phyloP scores from a whole-genome alignment of 2,797 vertebrate species.

The Rhyacichthys aspro region DNA sequence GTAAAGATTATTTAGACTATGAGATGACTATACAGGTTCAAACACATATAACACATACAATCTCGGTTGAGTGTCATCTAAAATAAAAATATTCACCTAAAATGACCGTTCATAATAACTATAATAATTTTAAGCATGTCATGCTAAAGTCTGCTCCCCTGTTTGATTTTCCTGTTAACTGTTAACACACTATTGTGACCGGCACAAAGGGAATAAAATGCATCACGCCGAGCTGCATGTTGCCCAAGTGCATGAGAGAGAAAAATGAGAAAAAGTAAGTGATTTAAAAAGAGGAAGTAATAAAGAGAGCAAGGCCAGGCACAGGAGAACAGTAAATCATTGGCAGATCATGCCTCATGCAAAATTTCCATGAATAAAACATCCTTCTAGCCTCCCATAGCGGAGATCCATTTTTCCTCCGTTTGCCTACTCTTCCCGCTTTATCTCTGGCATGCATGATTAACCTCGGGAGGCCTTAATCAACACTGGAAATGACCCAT shows the following conservation, averaged over 20 bases:
- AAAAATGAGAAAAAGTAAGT: constrained; percentile 69
- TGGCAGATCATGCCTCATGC: constrained; percentile 82
- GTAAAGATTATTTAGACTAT: constrained; percentile 30
- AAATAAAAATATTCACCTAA: constrained; percentile 25
- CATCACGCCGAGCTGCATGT: constrained; percentile 44
- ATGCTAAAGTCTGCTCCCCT: constrained; percentile 19
- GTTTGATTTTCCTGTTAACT: constrained; percentile 36
- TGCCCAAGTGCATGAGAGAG: constrained; percentile 37
- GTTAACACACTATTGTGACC: constrained; percentile 53
- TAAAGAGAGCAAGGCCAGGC: constrained; percentile 64
- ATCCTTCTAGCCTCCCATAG: constrained; percentile 72
- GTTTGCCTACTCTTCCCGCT: constrained; percentile 61
- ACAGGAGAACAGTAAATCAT: constrained; percentile 68
- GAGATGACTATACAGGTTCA: constrained; percentile 17
- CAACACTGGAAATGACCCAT: constrained; percentile 81
- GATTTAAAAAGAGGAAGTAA: constrained; percentile 72
- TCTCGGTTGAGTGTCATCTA: constrained; percentile 23
- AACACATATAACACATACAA: constrained; percentile 14
- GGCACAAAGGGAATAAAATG: constrained; percentile 55
- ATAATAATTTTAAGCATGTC: constrained; percentile 25
- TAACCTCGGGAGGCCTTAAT: constrained; percentile 82
- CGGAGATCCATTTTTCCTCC: constrained; percentile 72
- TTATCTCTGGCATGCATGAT: constrained; percentile 74
- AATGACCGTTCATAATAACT: constrained; percentile 36
- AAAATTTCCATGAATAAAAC: constrained; percentile 84